Conservation (phyloP, 2,797 vertebrate genomes). For the Neopelma chrysocephalum region DNA sequence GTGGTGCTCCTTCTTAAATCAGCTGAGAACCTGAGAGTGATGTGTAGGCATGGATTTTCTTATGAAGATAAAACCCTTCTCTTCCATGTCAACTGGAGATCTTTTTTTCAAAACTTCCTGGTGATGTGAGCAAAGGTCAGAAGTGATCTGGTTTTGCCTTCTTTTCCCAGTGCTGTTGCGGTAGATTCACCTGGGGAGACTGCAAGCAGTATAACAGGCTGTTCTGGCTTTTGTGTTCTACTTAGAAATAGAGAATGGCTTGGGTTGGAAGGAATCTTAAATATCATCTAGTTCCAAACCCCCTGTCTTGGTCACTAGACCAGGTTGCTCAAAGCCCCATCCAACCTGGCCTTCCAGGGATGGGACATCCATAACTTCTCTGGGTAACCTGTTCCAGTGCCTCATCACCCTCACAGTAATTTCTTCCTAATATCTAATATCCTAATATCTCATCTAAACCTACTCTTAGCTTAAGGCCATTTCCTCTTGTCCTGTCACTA, state of each 20-base stretch:
- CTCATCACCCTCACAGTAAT: neutral
- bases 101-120: neutral
- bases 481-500: neutral
- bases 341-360: neutral
- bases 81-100: neutral
- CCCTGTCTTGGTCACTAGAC: neutral
- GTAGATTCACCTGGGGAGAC: neutral
- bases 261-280: neutral
- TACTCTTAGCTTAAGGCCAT: neutral
- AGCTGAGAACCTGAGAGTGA: neutral
- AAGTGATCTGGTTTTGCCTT: neutral
- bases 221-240: neutral
- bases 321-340: neutral
- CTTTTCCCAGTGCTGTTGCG: neutral
- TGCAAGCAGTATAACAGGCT: neutral
- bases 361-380: neutral
- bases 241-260: rapidly evolving
- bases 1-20: neutral
- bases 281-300: neutral
- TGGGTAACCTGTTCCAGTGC: neutral
- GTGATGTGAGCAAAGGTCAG: neutral
- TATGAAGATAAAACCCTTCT: neutral
- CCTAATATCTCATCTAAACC: neutral
- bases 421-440: neutral
- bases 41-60: neutral